These are phyloP conservation scores for Patella pellucida DNA, from an alignment of 2,888 invertebrate genomes.

Conservation along the genomic window DNA sequence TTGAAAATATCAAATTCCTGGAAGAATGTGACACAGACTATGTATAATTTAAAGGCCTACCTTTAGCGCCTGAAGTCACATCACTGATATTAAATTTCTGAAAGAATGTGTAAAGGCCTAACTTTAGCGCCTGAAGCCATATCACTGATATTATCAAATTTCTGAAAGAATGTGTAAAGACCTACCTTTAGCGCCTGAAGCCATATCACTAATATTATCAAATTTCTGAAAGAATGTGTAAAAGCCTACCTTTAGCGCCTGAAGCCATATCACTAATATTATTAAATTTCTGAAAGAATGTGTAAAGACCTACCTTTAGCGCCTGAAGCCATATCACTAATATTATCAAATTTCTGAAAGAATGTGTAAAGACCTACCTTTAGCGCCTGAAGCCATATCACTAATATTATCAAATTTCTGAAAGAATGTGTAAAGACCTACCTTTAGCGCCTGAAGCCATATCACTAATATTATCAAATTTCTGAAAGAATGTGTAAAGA, in stretches of 20 bases:
- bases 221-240: conserved; percentile 77
- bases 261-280: conserved; percentile 1
- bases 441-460: background rate
- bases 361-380: background rate
- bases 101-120: conserved; percentile 72
- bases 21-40: conserved; percentile 88
- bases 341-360: conserved; percentile 74
- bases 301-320: background rate
- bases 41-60: conserved; percentile 75
- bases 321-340: conserved; percentile 6
- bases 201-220: conserved; percentile 6
- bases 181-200: background rate
- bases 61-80: background rate
- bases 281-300: conserved; percentile 75
- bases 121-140: background rate
- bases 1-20: no score
- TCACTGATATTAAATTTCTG: conserved; percentile 71
- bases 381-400: conserved; percentile 1
- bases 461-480: conserved; percentile 9
- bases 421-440: conserved; percentile 72
- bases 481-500: conserved; percentile 78
- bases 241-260: background rate
- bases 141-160: conserved; percentile 8
- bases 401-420: conserved; percentile 71
- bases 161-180: conserved; percentile 78